Percentiles rank a stretch among this genome's conserved stretches.
Conservation (phyloP, 2,797 vertebrate genomes). For the Scyliorhinus canicula region DNA sequence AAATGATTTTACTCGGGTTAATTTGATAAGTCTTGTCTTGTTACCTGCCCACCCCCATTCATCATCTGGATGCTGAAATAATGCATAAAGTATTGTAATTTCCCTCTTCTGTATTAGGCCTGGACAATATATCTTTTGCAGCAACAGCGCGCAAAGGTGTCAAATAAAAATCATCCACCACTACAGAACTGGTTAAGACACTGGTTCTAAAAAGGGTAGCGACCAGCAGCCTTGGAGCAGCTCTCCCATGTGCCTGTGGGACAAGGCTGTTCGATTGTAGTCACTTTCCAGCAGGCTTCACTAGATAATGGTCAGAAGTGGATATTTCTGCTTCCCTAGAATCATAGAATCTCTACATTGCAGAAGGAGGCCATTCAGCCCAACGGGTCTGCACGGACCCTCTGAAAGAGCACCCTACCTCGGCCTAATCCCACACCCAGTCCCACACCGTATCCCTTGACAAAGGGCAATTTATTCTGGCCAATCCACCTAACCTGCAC, state of each 20-base stretch:
- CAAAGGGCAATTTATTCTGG: too few species aligned
- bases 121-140: not conserved
- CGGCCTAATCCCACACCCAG: too few species aligned
- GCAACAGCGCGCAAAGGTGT: not conserved
- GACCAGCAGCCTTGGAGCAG: not conserved
- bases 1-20: not conserved
- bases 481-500: too few species aligned
- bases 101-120: not conserved
- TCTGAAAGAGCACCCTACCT: too few species aligned
- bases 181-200: not conserved
- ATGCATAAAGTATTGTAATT: not conserved
- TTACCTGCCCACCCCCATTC: not conserved
- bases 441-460: too few species aligned
- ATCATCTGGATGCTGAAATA: not conserved
- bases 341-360: too few species aligned
- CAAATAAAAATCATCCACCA: not conserved
- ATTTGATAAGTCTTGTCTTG: not conserved
- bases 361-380: too few species aligned
- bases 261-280: not conserved
- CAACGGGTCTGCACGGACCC: too few species aligned
- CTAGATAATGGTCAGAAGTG: not conserved
- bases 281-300: not conserved
- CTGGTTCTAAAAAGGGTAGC: not conserved
- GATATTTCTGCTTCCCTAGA: too few species aligned
- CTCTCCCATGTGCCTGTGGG: not conserved